Evolutionary conservation across 2,888 invertebrate species (phyloP), one percentile per base, ranked within the genome.

Genomic region (Drosophila vallismaia): DNA sequence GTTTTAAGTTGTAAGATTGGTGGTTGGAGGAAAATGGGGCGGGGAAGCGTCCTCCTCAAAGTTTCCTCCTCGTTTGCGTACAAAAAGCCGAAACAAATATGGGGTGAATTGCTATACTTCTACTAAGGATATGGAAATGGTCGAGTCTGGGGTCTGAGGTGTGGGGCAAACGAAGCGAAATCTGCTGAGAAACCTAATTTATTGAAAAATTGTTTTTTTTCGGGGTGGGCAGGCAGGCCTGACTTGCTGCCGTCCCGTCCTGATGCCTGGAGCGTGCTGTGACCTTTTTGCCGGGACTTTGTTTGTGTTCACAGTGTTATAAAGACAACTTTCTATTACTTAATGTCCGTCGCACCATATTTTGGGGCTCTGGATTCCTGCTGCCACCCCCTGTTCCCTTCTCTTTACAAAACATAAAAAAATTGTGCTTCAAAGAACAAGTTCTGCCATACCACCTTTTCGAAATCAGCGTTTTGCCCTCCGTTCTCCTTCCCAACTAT

Each of bases 121-220:
- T 46, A 50, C 38, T 49, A 55, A 72, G 74, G 59, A 77, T 70
- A 76, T 81, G 78, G 78, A 71, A 78, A 64, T 71, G 57, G 59
- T 66, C 44, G 50, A n/a, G 5, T 36, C 12, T 5, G n/a, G 10
- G 12, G 12, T 14, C 33, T 46, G 29, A 67, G 70, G 64, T 59
- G 56, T 56, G 67, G 54, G 53, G 54, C 48, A 57, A 49, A 67
- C 51, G 71, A 57, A 67, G 51, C 70, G 72, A 82, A 88, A 88
- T 82, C 88, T 89, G 78, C 88, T 89, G 88, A 88, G 89, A 89
- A 89, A 89, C 88, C 89, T 90, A 90, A 90, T 90, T 90, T 90
- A 90, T 90, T 90, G 89, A 89, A 90, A 89, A 89, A 88, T 89
- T 81, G 80, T 78, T 85, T 75, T 83, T 36, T 36, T 36, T 36